Conservation (phyloP, 2,888 invertebrate species). For the Protula sp. region DNA sequence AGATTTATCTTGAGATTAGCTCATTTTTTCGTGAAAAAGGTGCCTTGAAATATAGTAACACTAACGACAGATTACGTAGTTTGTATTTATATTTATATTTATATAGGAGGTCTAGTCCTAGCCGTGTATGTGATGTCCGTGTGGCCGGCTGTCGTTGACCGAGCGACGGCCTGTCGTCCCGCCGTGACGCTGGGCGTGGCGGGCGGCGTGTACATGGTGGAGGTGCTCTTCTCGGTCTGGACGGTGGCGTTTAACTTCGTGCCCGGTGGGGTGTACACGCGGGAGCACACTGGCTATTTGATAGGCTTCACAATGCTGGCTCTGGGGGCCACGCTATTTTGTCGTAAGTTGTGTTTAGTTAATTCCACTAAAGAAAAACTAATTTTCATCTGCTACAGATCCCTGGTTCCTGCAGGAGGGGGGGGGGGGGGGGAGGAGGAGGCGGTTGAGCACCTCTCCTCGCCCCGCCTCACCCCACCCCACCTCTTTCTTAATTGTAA, state of each 20-base stretch:
- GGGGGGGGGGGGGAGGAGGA: too few species aligned
- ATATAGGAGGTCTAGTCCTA: conserved; percentile 42
- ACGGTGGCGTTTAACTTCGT: conserved; percentile 55
- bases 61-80: too few species aligned
- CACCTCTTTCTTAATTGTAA: too few species aligned
- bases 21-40: too few species aligned
- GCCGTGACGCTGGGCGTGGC: conserved; percentile 32
- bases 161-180: conserved; percentile 37
- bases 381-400: too few species aligned
- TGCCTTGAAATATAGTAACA: too few species aligned
- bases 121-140: conserved; percentile 44
- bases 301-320: conserved; percentile 34
- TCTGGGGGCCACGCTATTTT: conserved; percentile 33
- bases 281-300: conserved; percentile 50
- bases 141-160: conserved; percentile 45
- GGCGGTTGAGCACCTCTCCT: too few species aligned
- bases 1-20: too few species aligned
- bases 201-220: conserved; percentile 40
- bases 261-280: conserved; percentile 52
- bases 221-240: conserved; percentile 52
- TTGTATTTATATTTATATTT: neutral
- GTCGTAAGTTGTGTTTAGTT: conserved; percentile 27
- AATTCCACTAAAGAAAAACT: too few species aligned
- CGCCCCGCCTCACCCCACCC: too few species aligned
- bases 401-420: too few species aligned